These are phyloP conservation scores for Prunella fulvescens DNA, from an alignment of 2,113 vertebrate species.

Conservation along the genomic window DNA sequence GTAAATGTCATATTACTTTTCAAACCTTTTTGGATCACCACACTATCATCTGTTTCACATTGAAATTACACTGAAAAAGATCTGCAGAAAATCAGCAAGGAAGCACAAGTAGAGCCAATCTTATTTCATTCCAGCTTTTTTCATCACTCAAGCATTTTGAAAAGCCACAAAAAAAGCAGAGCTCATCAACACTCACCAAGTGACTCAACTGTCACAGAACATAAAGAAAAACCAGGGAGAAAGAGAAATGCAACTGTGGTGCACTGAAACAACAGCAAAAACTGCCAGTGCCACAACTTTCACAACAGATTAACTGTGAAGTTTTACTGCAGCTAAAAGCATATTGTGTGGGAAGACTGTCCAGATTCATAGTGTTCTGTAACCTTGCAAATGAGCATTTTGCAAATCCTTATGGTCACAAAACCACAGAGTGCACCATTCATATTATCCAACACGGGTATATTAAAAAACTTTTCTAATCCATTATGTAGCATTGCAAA, in stretches of 20 bases:
- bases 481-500: background rate
- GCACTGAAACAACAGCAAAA: slow-evolving; percentile 38
- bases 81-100: slow-evolving; percentile 38
- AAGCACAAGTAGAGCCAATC: slow-evolving; percentile 6
- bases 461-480: background rate
- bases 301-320: slow-evolving; percentile 19
- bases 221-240: background rate
- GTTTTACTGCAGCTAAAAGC: slow-evolving; percentile 35
- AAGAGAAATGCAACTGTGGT: background rate
- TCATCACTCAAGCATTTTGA: background rate
- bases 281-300: slow-evolving; percentile 37
- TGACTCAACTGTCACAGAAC: background rate
- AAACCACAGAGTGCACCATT: background rate
- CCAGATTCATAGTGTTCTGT: background rate
- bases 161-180: background rate
- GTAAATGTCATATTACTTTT: background rate
- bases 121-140: background rate
- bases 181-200: background rate
- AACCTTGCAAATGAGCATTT: background rate
- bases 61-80: slow-evolving; percentile 33
- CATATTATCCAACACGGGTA: background rate
- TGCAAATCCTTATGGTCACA: background rate
- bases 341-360: background rate
- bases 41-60: slow-evolving; percentile 25
- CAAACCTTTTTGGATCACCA: background rate